A percentile compares a stretch with the other conserved stretches of the same genome.
Conservation (phyloP, 2,888 invertebrate species). For the Phymatocera aterrima region DNA sequence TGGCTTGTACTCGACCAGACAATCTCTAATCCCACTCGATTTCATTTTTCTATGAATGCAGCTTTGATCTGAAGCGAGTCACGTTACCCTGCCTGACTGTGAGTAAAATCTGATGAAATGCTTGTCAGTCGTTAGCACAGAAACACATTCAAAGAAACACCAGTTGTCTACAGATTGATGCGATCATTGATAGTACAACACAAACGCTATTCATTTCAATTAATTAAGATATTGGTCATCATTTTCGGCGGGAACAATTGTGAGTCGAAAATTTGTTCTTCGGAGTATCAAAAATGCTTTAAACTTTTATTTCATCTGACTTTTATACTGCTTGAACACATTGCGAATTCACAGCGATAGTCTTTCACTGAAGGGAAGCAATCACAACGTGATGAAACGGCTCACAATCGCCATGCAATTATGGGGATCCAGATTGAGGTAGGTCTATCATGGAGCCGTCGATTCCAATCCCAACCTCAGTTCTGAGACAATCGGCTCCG, state of each 20-base stretch:
- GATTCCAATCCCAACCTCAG: neutral
- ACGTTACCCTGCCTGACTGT: no score
- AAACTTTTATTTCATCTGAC: neutral
- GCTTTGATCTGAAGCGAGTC: no score
- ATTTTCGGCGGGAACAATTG: neutral
- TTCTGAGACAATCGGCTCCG: neutral
- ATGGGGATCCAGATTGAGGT: conserved; percentile 5
- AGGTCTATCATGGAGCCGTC: neutral
- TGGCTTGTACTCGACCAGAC: no score
- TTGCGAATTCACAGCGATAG: no score
- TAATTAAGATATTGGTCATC: neutral
- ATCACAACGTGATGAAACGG: neutral
- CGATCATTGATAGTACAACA: no score
- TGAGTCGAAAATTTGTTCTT: neutral
- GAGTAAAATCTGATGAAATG: no score
- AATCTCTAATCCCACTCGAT: no score
- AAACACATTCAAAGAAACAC: no score
- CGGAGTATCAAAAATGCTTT: neutral
- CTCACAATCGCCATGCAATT: neutral
- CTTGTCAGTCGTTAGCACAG: no score
- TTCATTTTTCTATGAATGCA: no score
- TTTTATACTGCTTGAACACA: neutral
- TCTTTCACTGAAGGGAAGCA: neutral
- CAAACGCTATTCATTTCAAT: no score
- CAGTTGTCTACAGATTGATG: no score